Percentiles rank a stretch among this genome's conserved stretches.
phyloP scores from a whole-genome alignment of 2,113 vertebrate genomes.

The Diadophis punctatus region DNA sequence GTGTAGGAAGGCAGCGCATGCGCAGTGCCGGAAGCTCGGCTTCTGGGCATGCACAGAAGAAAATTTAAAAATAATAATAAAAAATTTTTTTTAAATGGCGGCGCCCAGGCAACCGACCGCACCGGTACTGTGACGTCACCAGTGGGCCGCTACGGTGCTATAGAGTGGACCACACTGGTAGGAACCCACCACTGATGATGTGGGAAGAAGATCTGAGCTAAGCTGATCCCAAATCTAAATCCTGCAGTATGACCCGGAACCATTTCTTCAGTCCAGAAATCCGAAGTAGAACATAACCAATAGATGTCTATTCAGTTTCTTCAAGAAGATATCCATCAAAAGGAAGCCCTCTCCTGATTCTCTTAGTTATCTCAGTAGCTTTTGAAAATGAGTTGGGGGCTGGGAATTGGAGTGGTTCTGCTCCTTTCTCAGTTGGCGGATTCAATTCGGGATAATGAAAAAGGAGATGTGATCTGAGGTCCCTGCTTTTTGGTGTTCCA shows the following conservation, averaged over 20 bases:
- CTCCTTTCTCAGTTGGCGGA: background rate
- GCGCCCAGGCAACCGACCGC: no score
- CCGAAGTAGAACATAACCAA: background rate
- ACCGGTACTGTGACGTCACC: no score
- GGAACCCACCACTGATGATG: no score
- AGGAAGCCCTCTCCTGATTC: background rate
- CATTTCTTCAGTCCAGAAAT: background rate
- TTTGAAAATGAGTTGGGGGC: background rate
- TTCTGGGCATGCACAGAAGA: no score
- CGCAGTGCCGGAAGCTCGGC: no score
- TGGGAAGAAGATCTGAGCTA: background rate
- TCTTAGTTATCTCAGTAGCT: background rate
- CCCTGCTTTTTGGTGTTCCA: background rate
- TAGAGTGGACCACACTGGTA: no score
- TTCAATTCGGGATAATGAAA: background rate
- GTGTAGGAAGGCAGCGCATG: no score
- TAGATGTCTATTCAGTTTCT: background rate
- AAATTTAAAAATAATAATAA: no score
- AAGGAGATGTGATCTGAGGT: background rate
- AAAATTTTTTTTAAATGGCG: no score
- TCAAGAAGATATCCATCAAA: background rate
- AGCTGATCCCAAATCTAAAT: background rate
- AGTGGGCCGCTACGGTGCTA: no score
- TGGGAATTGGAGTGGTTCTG: background rate
- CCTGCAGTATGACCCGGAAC: background rate